A percentile compares a stretch with the other conserved stretches of the same genome.
These are phyloP conservation scores for Buceros bicornis DNA, from an alignment of 2,797 vertebrate genomes.

Conservation along the genomic window DNA sequence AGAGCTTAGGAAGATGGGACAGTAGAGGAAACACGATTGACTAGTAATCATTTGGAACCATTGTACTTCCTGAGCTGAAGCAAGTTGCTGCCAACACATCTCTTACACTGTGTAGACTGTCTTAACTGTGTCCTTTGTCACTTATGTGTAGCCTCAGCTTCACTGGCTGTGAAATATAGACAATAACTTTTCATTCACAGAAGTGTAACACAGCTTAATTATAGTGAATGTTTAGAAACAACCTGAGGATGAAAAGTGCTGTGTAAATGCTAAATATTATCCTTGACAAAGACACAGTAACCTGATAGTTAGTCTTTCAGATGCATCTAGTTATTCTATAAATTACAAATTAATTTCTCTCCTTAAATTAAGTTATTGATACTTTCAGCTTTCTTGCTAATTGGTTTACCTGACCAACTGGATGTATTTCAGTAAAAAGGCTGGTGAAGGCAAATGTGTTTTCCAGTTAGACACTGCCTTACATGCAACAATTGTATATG, in stretches of 20 bases:
- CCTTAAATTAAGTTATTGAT: conserved; percentile 1
- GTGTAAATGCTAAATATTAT: background rate
- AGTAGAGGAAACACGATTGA: background rate
- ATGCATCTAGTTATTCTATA: conserved; percentile 13
- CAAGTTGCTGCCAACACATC: background rate
- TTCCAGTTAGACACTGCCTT: background rate
- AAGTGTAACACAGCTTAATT: conserved; percentile 26
- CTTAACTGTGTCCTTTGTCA: background rate
- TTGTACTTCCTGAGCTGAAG: background rate
- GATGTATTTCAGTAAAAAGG: background rate
- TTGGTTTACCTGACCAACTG: background rate
- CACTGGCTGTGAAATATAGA: background rate
- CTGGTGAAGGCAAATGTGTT: background rate
- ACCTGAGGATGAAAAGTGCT: conserved; percentile 4
- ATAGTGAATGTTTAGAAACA: conserved; percentile 34
- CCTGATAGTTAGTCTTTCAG: conserved; percentile 7
- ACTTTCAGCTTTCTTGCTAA: conserved; percentile 6
- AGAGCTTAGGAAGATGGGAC: background rate
- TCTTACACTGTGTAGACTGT: background rate
- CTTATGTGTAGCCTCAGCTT: background rate
- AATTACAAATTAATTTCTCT: conserved; percentile 14
- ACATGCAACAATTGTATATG: background rate
- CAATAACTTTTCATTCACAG: background rate
- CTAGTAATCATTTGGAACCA: background rate
- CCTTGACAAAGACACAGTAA: conserved; percentile 9